Evolutionary conservation across 2,113 vertebrate species (phyloP).

Genomic region (Microtus montanus): DNA sequence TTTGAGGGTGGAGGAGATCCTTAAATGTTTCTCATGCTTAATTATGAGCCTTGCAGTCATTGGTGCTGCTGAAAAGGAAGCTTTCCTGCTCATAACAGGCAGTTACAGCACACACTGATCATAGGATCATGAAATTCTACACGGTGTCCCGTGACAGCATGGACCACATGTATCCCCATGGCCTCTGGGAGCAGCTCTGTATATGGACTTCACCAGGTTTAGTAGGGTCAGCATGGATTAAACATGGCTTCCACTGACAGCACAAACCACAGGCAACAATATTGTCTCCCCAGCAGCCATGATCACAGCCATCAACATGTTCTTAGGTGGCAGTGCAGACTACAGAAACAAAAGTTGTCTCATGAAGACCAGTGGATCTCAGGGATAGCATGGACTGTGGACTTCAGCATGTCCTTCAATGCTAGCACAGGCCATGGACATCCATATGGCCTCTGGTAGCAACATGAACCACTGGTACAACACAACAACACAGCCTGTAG

Average conservation of each 20-base stretch:
- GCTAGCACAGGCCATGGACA: too few relatives aligned
- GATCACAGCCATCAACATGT: neutral
- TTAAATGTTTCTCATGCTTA: too few relatives aligned
- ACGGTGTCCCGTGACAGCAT: neutral
- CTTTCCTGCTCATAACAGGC: neutral
- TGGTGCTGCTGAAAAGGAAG: neutral
- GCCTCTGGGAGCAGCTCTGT: neutral
- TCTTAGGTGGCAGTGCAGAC: too few relatives aligned
- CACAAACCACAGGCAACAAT: neutral
- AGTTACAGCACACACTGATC: neutral
- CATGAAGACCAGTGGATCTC: too few relatives aligned
- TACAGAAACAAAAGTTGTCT: too few relatives aligned
- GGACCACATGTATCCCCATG: neutral
- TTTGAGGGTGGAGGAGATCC: too few relatives aligned
- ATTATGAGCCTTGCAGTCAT: too few relatives aligned
- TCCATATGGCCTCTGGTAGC: too few relatives aligned
- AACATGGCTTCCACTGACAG: neutral
- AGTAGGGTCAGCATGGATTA: neutral
- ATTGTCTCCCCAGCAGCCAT: neutral
- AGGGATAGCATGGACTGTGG: too few relatives aligned
- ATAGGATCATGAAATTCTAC: neutral
- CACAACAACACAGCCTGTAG: too few relatives aligned
- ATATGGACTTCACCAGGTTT: neutral
- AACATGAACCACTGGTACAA: too few relatives aligned
- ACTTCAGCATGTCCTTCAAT: too few relatives aligned